Conservation (phyloP, 2,888 invertebrate species). For the Subacronicta megacephala region DNA sequence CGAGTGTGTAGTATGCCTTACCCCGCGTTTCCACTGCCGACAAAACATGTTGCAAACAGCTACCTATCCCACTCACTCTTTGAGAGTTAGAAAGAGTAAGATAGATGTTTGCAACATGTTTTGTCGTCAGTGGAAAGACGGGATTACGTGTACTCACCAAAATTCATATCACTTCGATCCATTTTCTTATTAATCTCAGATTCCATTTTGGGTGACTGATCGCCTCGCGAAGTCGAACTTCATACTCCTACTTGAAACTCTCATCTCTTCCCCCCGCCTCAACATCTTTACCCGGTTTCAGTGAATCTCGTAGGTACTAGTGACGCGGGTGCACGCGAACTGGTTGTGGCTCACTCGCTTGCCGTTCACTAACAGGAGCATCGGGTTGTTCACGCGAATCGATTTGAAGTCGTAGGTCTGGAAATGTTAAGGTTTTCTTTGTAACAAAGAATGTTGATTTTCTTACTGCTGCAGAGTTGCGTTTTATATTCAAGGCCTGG, state of each 20-base stretch:
- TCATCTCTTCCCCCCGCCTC: slow-evolving; percentile 8
- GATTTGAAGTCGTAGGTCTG: slow-evolving; percentile 93
- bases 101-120: too few relatives aligned
- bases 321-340: slow-evolving; percentile 91
- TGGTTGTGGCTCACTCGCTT: slow-evolving; percentile 92
- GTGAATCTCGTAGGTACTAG: slow-evolving; percentile 91
- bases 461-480: too few relatives aligned
- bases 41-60: too few relatives aligned
- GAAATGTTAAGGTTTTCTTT: slow-evolving; percentile 11
- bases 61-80: too few relatives aligned
- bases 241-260: neutral
- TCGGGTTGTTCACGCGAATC: slow-evolving; percentile 94
- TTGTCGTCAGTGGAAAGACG: too few relatives aligned
- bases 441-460: too few relatives aligned
- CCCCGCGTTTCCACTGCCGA: too few relatives aligned
- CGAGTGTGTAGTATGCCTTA: too few relatives aligned
- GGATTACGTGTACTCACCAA: neutral
- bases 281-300: slow-evolving; percentile 55
- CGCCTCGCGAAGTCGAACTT: neutral
- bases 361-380: slow-evolving; percentile 93
- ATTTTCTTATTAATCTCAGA: neutral
- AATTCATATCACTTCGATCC: neutral
- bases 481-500: too few relatives aligned
- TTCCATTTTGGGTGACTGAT: neutral
- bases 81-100: too few relatives aligned